These are phyloP conservation scores for Chiroxiphia lanceolata DNA, from an alignment of 2,797 vertebrate genomes.

Conservation along the genomic window DNA sequence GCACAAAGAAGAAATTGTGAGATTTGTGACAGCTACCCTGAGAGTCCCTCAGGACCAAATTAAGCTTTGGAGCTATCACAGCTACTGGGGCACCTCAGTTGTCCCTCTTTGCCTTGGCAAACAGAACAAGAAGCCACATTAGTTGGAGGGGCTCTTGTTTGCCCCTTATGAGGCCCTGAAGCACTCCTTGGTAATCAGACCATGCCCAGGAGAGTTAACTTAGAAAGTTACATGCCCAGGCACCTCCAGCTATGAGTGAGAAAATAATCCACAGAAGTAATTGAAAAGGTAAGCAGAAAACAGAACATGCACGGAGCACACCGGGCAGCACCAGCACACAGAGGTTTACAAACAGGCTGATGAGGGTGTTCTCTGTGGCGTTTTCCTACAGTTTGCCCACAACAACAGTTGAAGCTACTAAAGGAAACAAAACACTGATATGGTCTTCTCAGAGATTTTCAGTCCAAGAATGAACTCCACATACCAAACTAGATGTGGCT, in stretches of 20 bases:
- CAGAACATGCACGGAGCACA: rapidly evolving
- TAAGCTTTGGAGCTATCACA: not conserved
- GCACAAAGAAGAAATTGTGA: not conserved
- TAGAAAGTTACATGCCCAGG: not conserved
- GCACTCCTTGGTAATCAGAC: not conserved
- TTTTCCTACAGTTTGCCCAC: not conserved
- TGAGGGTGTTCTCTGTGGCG: not conserved
- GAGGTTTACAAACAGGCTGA: rapidly evolving
- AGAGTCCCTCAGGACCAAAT: not conserved
- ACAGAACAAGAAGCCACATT: not conserved
- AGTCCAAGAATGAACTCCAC: not conserved
- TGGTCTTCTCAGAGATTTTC: not conserved
- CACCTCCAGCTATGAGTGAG: not conserved
- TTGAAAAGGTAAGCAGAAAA: not conserved
- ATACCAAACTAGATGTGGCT: not conserved
- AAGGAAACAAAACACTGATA: not conserved
- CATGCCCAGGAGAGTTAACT: not conserved
- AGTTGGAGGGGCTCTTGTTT: not conserved
- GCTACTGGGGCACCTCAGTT: not conserved
- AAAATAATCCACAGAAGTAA: not conserved
- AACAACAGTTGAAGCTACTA: not conserved
- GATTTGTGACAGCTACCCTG: not conserved
- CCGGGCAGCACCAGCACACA: rapidly evolving
- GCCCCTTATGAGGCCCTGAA: not conserved
- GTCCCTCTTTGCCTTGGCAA: not conserved